Evolutionary conservation across 2,113 vertebrate genomes (phyloP), one percentile per base, ranked within the genome.

Genomic region (Prietella phreatophila): DNA sequence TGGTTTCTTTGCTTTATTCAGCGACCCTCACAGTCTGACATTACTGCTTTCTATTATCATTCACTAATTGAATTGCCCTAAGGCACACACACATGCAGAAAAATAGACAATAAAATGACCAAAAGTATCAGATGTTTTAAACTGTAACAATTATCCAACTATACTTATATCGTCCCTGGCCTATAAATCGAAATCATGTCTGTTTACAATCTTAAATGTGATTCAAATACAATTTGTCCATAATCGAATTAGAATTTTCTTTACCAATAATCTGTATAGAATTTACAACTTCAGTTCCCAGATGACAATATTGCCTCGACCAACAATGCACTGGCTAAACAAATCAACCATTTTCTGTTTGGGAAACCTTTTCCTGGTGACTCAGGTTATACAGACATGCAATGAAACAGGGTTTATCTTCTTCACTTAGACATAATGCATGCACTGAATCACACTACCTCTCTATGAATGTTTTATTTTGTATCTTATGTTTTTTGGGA

Each of bases 21-120:
- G 61, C 19, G 13, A 81, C 22, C 85, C 30, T 39, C 30, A 56
- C 61, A 56, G 30, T 56, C 63, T 56, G 47, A 69, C 61, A 86
- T 86, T 69, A 69, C 61, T 86, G 30, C 78, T 36, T 69, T 25
- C 61, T 69, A 81, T 86, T 86, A 69, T 81, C 50, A 5, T 69
- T 55, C 61, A 69, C n/a, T 86, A 81, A 86, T 69, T 82, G 33
- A 55, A 86, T 81, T 86, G 47, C 50, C 25, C 76, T 81, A 56
- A 36, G 13, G 30, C 47, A 55, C 19, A 58, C n/a, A 65, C 58
- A 80, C 76, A 56, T 50, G 50, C 47, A 82, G 27, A 33, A 81
- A 14, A 65, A 69, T 39, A 67, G 25, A 33, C 15, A 13, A 80
- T 27, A 86, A 27, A 36, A 80, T 86, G 33, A 60, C 53, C 55